A percentile compares a stretch with the other conserved stretches of the same genome.
phyloP scores from a whole-genome alignment of 2,797 vertebrate species.

The Girardinus metallicus region DNA sequence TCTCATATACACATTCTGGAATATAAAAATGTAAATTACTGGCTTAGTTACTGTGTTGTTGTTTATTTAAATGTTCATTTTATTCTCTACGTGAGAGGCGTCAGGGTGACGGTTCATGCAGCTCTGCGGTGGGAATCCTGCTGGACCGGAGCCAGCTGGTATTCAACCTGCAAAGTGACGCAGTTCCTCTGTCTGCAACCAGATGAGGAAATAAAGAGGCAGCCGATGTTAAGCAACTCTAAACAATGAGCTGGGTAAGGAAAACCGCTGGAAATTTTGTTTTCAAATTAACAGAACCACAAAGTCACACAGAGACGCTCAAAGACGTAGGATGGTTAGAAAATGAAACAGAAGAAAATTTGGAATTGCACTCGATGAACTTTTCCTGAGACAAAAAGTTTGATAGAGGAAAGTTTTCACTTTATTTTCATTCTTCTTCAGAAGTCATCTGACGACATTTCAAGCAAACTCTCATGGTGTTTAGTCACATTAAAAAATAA shows the following conservation, averaged over 20 bases:
- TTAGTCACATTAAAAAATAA: not conserved
- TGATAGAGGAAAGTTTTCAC: not conserved
- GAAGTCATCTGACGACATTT: not conserved
- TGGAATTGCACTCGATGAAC: not conserved
- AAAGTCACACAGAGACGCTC: not conserved
- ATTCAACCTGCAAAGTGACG: not conserved
- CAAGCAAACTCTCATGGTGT: not conserved
- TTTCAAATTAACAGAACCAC: not conserved
- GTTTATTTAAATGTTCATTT: not conserved
- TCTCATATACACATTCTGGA: not conserved
- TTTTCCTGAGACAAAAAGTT: not conserved
- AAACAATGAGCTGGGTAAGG: not conserved
- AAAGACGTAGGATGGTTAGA: not conserved
- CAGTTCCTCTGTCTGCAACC: not conserved
- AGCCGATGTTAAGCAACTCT: constrained; percentile 31
- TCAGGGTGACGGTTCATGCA: no score
- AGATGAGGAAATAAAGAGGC: constrained; percentile 43
- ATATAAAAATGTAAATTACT: not conserved
- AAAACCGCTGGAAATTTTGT: constrained; percentile 24
- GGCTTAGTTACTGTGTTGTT: not conserved
- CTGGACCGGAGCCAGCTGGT: not conserved
- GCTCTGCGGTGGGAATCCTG: not conserved
- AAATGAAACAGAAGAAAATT: not conserved
- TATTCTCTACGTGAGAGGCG: not conserved
- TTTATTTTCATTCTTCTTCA: not conserved